phyloP scores from a whole-genome alignment of 92 coral and sea anemone genomes.

The Porites lobata region DNA sequence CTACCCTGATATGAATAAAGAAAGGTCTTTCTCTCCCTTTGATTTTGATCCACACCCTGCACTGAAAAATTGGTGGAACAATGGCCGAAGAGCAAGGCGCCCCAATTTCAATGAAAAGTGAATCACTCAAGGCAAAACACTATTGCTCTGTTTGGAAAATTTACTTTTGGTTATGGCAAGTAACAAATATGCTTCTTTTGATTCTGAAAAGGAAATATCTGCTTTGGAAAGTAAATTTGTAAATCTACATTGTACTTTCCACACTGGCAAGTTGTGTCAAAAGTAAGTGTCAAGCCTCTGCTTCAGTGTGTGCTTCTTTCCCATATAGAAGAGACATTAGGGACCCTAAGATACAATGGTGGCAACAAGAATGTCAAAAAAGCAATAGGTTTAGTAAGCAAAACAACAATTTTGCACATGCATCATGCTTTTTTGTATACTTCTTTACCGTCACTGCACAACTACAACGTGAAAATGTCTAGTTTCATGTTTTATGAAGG shows the following conservation, averaged over 20 bases:
- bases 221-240: conserved; percentile 15
- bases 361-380: no score
- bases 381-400: no score
- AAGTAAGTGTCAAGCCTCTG: conserved; percentile 22
- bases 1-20: no score
- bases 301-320: no score
- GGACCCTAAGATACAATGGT: no score
- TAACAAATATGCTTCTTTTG: conserved; percentile 1
- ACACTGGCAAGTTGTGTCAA: conserved; percentile 14
- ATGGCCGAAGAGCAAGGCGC: conserved; percentile 11
- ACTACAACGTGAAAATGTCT: no score
- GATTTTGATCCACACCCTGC: conserved; percentile 25
- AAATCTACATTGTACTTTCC: conserved; percentile 13
- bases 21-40: background rate
- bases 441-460: no score
- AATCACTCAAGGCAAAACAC: background rate
- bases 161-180: conserved; percentile 2
- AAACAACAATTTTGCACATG: no score
- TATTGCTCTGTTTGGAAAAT: background rate
- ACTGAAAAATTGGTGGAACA: conserved; percentile 22
- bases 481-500: no score
- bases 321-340: no score
- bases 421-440: no score
- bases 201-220: conserved; percentile 17
- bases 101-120: background rate